Conservation (phyloP, 2,797 vertebrate genomes). For the Staurois parvus region DNA sequence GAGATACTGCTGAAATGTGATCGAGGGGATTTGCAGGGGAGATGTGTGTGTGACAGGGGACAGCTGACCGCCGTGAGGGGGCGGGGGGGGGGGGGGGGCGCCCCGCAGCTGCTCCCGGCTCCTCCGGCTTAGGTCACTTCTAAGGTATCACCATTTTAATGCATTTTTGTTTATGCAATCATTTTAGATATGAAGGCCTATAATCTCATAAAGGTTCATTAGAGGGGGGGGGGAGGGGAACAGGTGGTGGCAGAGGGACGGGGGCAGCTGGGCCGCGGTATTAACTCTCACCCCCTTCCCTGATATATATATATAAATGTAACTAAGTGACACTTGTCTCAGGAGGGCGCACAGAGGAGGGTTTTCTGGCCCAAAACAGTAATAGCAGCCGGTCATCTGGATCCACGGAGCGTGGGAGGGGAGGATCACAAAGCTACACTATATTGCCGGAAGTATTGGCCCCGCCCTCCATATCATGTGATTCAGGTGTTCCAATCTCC, state of each 20-base stretch:
- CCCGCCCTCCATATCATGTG: no score
- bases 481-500: no score
- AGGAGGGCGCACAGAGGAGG: no score
- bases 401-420: no score
- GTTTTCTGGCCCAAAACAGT: no score
- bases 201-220: conserved; percentile 55
- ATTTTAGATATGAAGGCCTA: conserved; percentile 45
- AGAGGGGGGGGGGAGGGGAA: conserved; percentile 8
- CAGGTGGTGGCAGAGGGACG: conserved; percentile 42
- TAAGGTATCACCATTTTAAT: conserved; percentile 59
- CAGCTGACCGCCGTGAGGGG: conserved; percentile 35
- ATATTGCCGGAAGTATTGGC: no score
- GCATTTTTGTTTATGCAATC: conserved; percentile 59
- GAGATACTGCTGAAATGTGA: conserved; percentile 54
- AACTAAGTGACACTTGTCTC: no score
- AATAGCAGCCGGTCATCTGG: no score
- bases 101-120: conserved; percentile 48
- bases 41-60: conserved; percentile 52
- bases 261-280: conserved; percentile 33
- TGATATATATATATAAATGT: not conserved
- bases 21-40: conserved; percentile 52
- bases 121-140: conserved; percentile 51
- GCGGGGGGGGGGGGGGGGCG: not conserved
- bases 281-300: conserved; percentile 6
- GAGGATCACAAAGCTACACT: no score